A percentile compares a stretch with the other conserved stretches of the same genome.
phyloP scores from a whole-genome alignment of 2,113 vertebrate genomes.

The Brachypteracias leptosomus region DNA sequence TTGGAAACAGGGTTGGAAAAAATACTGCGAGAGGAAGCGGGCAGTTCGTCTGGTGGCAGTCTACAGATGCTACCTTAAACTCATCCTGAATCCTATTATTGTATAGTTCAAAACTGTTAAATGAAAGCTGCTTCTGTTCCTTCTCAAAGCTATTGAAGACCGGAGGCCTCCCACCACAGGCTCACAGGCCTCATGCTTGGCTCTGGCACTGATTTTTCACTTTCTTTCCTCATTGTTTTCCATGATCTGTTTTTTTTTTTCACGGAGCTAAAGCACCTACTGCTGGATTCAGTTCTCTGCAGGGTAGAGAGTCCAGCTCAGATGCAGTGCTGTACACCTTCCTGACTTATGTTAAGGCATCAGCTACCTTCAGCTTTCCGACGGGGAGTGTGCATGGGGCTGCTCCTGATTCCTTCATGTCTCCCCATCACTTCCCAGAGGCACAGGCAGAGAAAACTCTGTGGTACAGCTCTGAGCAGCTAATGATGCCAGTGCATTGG shows the following conservation, averaged over 20 bases:
- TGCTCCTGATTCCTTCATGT: neutral
- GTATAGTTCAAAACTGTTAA: neutral
- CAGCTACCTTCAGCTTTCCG: neutral
- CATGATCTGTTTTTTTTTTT: neutral
- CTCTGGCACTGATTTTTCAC: neutral
- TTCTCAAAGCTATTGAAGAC: neutral
- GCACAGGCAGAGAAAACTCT: neutral
- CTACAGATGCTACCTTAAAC: neutral
- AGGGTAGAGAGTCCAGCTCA: neutral
- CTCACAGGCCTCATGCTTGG: rapidly evolving
- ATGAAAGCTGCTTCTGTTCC: neutral
- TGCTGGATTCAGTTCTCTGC: neutral
- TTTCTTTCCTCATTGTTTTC: neutral
- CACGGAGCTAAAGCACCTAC: neutral
- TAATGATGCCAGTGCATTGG: neutral
- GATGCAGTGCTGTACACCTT: neutral
- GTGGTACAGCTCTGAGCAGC: neutral
- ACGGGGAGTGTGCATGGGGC: rapidly evolving
- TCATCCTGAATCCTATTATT: neutral
- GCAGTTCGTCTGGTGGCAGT: neutral
- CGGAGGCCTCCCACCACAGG: rapidly evolving
- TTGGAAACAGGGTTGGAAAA: neutral
- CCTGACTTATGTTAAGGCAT: neutral
- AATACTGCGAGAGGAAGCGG: rapidly evolving
- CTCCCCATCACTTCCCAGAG: neutral